Percentiles rank a stretch among this genome's conserved stretches.
Conservation (phyloP, 2,113 vertebrate species). For the Callipepla squamata region DNA sequence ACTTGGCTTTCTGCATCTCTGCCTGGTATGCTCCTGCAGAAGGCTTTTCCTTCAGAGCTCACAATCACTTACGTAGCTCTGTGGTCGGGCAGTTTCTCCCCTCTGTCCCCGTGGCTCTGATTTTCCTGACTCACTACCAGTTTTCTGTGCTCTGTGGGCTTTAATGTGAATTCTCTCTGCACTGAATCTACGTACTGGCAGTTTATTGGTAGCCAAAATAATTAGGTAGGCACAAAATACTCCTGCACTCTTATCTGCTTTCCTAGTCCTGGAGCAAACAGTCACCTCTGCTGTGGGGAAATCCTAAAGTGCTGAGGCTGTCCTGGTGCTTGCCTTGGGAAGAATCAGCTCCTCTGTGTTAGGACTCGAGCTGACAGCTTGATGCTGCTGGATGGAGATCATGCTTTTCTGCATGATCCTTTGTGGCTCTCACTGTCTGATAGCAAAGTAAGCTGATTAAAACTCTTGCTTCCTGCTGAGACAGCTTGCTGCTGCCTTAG, state of each 20-base stretch:
- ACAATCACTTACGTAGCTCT: not conserved
- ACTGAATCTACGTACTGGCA: not conserved
- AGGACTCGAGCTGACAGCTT: not conserved
- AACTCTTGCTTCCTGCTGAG: not conserved
- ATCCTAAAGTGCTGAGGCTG: not conserved
- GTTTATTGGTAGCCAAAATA: not conserved
- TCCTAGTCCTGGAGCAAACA: not conserved
- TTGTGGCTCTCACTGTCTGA: not conserved
- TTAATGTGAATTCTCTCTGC: fast-evolving
- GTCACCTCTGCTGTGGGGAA: not conserved
- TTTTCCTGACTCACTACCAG: not conserved
- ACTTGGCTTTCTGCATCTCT: not conserved
- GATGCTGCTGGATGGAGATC: not conserved
- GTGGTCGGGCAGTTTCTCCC: not conserved
- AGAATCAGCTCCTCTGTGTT: not conserved
- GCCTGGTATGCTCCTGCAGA: not conserved
- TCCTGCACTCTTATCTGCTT: fast-evolving
- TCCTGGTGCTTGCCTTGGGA: not conserved
- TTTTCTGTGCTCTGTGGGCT: not conserved
- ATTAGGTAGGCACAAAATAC: not conserved
- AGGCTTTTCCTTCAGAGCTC: not conserved
- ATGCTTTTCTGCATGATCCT: fast-evolving
- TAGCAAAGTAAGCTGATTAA: not conserved
- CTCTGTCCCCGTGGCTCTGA: not conserved
- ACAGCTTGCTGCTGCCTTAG: not conserved